Base-by-base conservation (phyloP, 2,113 vertebrate genomes). In the Ammodytes marinus region DNA sequence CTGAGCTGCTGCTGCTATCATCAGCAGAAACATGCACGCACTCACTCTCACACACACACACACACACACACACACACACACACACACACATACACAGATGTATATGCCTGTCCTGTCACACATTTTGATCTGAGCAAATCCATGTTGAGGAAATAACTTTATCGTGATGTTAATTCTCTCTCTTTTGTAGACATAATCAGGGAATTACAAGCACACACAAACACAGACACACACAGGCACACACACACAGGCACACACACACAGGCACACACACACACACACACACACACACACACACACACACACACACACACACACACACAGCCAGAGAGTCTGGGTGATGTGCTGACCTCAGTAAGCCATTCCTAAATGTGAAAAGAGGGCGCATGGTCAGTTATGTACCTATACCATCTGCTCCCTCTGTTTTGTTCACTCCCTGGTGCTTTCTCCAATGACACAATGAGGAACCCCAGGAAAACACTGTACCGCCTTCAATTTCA, bases 21-120 rank as follows among this genome's bases (percentile, higher is more conserved):
- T 89, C 91, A 93, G 93, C 95, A 95, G 90, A 94, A 94, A 93
- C 72, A 73, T 79, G 82, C 82, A 65, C 59, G 47, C 79, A 46
- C 40, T 47, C 71, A 58, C 69, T 59, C 42, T 52, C 64, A 35
- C 74, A 57, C 72, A 19, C n/a, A 63, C 43, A 8, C 68, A 65
- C 60, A 74, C 55, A 61, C 35, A 69, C 73, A 53, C 66, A 66
- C 68, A 55, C 35, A 53, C 53, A 55, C 55, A 60, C 60, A 53
- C 46, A 73, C 15, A 65, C 67, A 49, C 69, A 74, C 68, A 83
- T 46, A 75, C 59, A 83, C 27, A 27, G 27, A 27, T 27, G n/a
- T 60, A 50, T 43, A 66, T 64, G 49, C 17, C 54, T 35, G 19
- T 35, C 42, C 58, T 17, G 45, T 67, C 60, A 69, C 63, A 35